These are phyloP conservation scores for Cheilosia soror DNA, from an alignment of 2,888 invertebrate species.

Conservation along the genomic window DNA sequence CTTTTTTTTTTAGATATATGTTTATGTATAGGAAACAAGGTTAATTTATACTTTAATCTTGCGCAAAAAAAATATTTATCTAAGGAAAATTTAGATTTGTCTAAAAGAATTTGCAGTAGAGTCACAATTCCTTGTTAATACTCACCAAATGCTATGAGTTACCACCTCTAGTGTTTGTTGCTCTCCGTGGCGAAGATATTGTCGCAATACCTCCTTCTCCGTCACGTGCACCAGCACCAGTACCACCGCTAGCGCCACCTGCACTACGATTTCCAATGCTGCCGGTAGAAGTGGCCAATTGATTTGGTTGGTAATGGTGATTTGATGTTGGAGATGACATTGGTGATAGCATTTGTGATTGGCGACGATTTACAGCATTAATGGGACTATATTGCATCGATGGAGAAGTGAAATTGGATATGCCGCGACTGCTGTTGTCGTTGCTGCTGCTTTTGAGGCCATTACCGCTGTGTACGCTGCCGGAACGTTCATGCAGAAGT, in stretches of 20 bases:
- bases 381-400: conserved; percentile 54
- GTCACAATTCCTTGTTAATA: conserved; percentile 62
- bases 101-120: conserved; percentile 52
- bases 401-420: conserved; percentile 52
- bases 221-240: conserved; percentile 8
- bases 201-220: conserved; percentile 20
- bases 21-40: conserved; percentile 63
- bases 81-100: conserved; percentile 39
- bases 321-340: conserved; percentile 65
- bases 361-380: conserved; percentile 39
- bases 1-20: conserved; percentile 26
- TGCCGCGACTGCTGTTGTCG: conserved; percentile 53
- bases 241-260: conserved; percentile 2
- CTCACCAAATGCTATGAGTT: conserved; percentile 72
- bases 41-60: conserved; percentile 25
- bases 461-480: conserved; percentile 56
- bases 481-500: conserved; percentile 70
- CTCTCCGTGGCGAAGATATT: conserved; percentile 44
- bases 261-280: conserved; percentile 46
- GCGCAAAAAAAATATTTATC: conserved; percentile 38
- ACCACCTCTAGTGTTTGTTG: conserved; percentile 43
- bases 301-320: conserved; percentile 37
- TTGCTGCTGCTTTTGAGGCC: conserved; percentile 48
- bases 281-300: conserved; percentile 26
- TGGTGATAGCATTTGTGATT: conserved; percentile 58